Evolutionary conservation across 2,113 vertebrate species (phyloP).

Genomic region (Brienomyrus longianalis): DNA sequence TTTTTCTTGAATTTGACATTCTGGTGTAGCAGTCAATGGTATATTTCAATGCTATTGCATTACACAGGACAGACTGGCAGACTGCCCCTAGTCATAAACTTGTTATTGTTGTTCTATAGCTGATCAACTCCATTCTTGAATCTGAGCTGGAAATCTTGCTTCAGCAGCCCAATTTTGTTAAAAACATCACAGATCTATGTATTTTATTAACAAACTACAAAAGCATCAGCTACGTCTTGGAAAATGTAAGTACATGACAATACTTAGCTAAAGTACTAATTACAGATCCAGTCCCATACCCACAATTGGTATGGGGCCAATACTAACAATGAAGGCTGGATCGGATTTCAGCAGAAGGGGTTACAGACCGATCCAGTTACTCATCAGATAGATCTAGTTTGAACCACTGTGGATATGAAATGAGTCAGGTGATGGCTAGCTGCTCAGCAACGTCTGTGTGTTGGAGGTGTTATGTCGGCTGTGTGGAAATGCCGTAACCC

Average conservation of each 20-base stretch:
- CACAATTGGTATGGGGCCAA: neutral
- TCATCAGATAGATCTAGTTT: too few species aligned
- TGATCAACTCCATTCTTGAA: conserved; percentile 55
- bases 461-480: too few species aligned
- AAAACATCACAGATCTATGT: conserved; percentile 41
- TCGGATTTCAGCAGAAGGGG: neutral
- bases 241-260: conserved; percentile 36
- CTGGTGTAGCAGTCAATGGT: neutral
- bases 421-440: too few species aligned
- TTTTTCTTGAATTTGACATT: neutral
- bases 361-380: too few species aligned
- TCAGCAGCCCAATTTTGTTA: conserved; percentile 29
- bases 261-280: neutral
- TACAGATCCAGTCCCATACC: neutral
- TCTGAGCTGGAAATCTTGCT: conserved; percentile 46
- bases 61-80: neutral
- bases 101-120: conserved; percentile 36
- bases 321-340: neutral
- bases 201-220: conserved; percentile 46
- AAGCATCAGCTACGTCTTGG: conserved; percentile 40
- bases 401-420: neutral
- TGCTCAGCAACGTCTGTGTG: too few species aligned
- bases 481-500: too few species aligned
- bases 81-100: neutral
- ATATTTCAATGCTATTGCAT: neutral